Evolutionary conservation across 2,113 vertebrate species (phyloP).

Genomic region (Promerops cafer): DNA sequence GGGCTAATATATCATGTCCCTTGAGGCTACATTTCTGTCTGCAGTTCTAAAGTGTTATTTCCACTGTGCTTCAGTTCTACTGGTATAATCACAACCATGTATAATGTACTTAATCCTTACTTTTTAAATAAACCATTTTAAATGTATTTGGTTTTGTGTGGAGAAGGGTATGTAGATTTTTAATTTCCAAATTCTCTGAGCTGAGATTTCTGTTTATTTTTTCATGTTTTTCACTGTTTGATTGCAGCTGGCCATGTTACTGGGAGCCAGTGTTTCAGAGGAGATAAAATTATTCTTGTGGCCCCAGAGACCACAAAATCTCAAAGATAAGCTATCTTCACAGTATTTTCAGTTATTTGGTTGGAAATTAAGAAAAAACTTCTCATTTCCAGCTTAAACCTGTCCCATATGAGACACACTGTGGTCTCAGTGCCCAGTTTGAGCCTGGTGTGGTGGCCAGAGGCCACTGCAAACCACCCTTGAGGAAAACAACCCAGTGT

Average conservation of each 20-base stretch:
- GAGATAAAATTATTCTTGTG: neutral
- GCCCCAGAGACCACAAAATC: neutral
- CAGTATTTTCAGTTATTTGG: neutral
- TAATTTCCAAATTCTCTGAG: neutral
- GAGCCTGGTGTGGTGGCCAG: neutral
- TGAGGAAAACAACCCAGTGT: neutral
- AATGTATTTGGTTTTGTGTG: slow-evolving; percentile 57
- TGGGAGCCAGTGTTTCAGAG: neutral
- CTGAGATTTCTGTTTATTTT: neutral
- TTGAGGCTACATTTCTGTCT: slow-evolving; percentile 52
- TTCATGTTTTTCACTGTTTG: neutral
- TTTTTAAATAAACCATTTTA: slow-evolving; percentile 77
- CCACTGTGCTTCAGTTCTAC: slow-evolving; percentile 61
- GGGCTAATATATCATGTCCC: slow-evolving; percentile 62
- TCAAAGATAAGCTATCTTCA: neutral
- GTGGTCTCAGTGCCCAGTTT: neutral
- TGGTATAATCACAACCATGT: slow-evolving; percentile 66
- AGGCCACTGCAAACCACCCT: neutral
- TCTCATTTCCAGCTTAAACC: neutral
- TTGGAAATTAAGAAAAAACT: neutral
- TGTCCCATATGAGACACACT: neutral
- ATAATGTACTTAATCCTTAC: slow-evolving; percentile 66
- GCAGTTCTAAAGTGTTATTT: slow-evolving; percentile 56
- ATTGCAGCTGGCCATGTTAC: neutral
- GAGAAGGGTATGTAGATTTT: neutral